phyloP scores from a whole-genome alignment of 2,797 vertebrate genomes.

The Notolabrus celidotus region DNA sequence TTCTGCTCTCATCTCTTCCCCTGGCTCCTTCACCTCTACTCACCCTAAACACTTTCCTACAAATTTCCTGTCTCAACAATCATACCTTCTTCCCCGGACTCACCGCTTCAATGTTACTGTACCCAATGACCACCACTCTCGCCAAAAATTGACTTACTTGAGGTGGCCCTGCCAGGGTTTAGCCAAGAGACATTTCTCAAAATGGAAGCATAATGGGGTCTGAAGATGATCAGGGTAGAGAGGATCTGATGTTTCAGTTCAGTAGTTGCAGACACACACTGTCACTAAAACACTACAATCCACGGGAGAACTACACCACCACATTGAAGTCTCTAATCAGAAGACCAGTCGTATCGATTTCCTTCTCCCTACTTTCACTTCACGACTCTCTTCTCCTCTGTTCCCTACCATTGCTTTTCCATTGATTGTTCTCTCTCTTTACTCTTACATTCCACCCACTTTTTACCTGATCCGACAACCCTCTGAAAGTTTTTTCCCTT shows the following conservation, averaged over 20 bases:
- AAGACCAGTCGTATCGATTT: slow-evolving; percentile 61
- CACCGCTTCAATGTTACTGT: slow-evolving; percentile 8
- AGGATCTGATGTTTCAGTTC: slow-evolving; percentile 60
- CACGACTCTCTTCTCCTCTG: slow-evolving; percentile 36
- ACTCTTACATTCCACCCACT: slow-evolving; percentile 42
- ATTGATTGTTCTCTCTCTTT: slow-evolving; percentile 50
- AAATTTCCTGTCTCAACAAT: slow-evolving; percentile 61
- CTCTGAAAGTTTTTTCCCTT: slow-evolving; percentile 23
- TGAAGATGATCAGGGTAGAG: slow-evolving; percentile 48
- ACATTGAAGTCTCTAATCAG: slow-evolving; percentile 64
- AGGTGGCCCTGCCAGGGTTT: slow-evolving; percentile 23
- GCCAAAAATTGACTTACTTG: slow-evolving; percentile 39
- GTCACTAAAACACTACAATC: slow-evolving; percentile 44
- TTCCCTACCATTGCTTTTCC: slow-evolving; percentile 32
- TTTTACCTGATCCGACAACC: slow-evolving; percentile 41
- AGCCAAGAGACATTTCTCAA: slow-evolving; percentile 24
- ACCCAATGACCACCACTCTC: slow-evolving; percentile 33
- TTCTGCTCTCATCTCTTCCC: slow-evolving; percentile 47
- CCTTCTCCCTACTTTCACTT: slow-evolving; percentile 40
- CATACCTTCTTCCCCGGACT: slow-evolving; percentile 21
- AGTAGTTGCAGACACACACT: slow-evolving; percentile 28
- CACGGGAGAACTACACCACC: slow-evolving; percentile 41
- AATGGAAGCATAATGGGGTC: slow-evolving; percentile 48
- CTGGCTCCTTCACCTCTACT: slow-evolving; percentile 57
- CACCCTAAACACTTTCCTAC: slow-evolving; percentile 54